Base-by-base conservation (phyloP, 2,888 invertebrate species). In the Caenorhabditis plicata region DNA sequence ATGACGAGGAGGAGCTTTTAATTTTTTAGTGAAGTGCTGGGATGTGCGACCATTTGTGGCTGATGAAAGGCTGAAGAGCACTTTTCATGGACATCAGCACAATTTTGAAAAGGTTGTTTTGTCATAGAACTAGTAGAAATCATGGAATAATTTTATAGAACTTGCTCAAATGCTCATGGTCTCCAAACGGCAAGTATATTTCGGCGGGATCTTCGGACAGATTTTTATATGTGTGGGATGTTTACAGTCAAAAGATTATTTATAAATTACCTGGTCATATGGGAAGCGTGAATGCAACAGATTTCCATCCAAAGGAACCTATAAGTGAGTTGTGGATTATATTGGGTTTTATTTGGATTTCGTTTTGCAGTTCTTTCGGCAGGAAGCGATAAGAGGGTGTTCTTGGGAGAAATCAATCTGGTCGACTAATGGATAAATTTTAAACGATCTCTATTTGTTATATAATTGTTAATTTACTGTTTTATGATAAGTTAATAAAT, bases 251-350 rank as follows among this genome's bases (percentile, higher is more conserved):
- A 25, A 86, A 92, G 60, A 90, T 96, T 71, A 83, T 94, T 29
- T 99, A 96, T 85, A 94, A 93, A 84, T 85, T 99, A 71, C 96
- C 98, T 0, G 98, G 98, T 0, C 98, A 99, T 83, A 90, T 92
- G 83, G 98, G 98, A 31, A 89, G 93, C 62, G 93, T 99, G 25
- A 96, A 95, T 81, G 93, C 92, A 81, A 88, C 93, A 1, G 90
- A 91, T 82, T 94, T 99, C 82, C 96, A 98, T 84, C 90, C 90
- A 0, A 87, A 87, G 27, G 95, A 99, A 82, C 91, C 95, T 4
- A 88, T 99, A 46, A 82, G 88, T 88, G 81, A 83, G 84, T 78
- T 50, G 36, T 44, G 36, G 15, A 11, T 3, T 36, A 8, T n/a
- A n/a, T n/a, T n/a, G n/a, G n/a, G 17, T 8, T 17, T 8, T 58